Conservation (phyloP, 23 tunicate genomes). For the Diplosoma virens region DNA sequence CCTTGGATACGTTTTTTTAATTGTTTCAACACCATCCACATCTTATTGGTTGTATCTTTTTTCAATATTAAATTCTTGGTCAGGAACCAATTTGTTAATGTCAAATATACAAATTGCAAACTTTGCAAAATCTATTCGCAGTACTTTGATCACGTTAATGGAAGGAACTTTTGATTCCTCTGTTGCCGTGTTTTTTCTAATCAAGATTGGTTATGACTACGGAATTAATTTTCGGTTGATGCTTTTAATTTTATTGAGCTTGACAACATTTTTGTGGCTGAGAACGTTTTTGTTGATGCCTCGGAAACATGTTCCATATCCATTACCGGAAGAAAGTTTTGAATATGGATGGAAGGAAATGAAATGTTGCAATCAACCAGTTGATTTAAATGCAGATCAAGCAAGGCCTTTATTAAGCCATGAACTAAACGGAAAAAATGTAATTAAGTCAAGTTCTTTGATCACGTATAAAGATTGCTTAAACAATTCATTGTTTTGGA, state of each 20-base stretch:
- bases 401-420: no score
- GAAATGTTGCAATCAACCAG: not conserved
- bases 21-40: not conserved
- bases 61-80: not conserved
- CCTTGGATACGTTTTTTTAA: not conserved
- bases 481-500: no score
- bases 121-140: not conserved
- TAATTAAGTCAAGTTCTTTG: no score
- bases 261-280: not conserved
- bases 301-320: not conserved
- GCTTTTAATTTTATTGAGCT: not conserved
- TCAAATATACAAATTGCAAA: slow-evolving; percentile 32
- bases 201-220: not conserved
- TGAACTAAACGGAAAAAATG: no score
- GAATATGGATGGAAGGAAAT: slow-evolving; percentile 16
- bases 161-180: slow-evolving; percentile 29
- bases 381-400: not conserved
- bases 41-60: slow-evolving; percentile 13
- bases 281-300: slow-evolving; percentile 37
- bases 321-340: not conserved
- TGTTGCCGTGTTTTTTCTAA: slow-evolving; percentile 14
- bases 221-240: not conserved
- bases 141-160: not conserved
- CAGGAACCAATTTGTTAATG: slow-evolving; percentile 3
- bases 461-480: no score